These are phyloP conservation scores for Amiota communis DNA, from an alignment of 2,888 invertebrate species.

Conservation along the genomic window DNA sequence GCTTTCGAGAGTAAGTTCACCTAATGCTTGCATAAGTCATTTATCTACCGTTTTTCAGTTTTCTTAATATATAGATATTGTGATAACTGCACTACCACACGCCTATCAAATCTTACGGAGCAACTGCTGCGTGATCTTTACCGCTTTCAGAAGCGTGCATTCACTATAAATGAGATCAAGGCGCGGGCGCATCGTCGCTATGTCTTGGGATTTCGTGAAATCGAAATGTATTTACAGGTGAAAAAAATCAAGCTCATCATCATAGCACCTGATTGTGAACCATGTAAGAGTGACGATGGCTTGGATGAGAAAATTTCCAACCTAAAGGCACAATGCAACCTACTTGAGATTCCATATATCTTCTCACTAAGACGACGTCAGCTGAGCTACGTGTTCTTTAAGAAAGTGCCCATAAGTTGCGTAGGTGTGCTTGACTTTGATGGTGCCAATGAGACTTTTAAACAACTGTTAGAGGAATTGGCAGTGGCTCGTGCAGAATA, in stretches of 20 bases:
- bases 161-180: conserved; percentile 77
- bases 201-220: conserved; percentile 79
- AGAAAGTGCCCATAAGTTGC: conserved; percentile 77
- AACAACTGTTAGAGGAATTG: conserved; percentile 55
- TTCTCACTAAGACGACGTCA: conserved; percentile 77
- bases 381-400: conserved; percentile 76
- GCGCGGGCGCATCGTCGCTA: conserved; percentile 76
- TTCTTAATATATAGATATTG: conserved; percentile 73
- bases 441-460: conserved; percentile 75
- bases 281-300: conserved; percentile 70
- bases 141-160: conserved; percentile 78
- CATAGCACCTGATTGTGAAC: conserved; percentile 79
- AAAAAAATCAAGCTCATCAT: conserved; percentile 77
- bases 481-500: conserved; percentile 51
- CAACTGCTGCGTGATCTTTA: conserved; percentile 76
- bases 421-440: conserved; percentile 78
- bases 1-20: conserved; percentile 62
- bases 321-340: conserved; percentile 74
- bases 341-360: conserved; percentile 76
- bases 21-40: too few relatives aligned
- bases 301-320: conserved; percentile 75
- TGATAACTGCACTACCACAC: conserved; percentile 76
- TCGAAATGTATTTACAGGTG: conserved; percentile 76
- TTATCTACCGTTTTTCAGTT: background rate
- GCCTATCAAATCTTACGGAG: conserved; percentile 74